Percentiles rank a stretch among this genome's conserved stretches.
phyloP scores from a whole-genome alignment of 53 echinoderm and acorn worm species.

The Henricia sp. region DNA sequence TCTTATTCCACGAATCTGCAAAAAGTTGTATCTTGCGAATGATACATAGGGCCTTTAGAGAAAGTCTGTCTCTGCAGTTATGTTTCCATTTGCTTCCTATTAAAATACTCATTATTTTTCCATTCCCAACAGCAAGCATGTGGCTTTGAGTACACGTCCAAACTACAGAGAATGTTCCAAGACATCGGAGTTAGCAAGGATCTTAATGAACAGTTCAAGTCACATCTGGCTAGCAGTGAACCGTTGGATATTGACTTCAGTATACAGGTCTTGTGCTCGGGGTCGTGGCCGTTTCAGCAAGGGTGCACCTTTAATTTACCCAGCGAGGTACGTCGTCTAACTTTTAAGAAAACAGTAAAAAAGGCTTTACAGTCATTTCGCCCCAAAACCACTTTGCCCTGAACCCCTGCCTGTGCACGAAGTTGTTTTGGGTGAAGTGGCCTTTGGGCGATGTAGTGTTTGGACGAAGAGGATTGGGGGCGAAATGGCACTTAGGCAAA shows the following conservation, averaged over 20 bases:
- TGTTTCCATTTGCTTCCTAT: neutral
- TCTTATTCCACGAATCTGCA: too few species aligned
- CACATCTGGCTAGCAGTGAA: slow-evolving; percentile 88
- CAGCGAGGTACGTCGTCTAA: slow-evolving; percentile 96
- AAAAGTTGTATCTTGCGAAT: too few species aligned
- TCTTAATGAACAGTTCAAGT: slow-evolving; percentile 95
- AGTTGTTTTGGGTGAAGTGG: too few species aligned
- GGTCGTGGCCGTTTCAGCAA: slow-evolving; percentile 98
- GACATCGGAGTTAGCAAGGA: slow-evolving; percentile 99
- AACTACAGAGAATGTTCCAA: slow-evolving; percentile 98
- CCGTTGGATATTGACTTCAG: slow-evolving; percentile 96
- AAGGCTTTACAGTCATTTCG: too few species aligned
- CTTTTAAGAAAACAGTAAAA: too few species aligned
- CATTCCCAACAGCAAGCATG: slow-evolving; percentile 91
- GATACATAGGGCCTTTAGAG: too few species aligned
- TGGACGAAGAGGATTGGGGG: too few species aligned
- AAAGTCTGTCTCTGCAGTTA: too few species aligned
- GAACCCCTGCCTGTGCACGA: too few species aligned
- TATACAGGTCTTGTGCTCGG: slow-evolving; percentile 97
- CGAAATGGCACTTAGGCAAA: too few species aligned
- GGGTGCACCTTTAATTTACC: slow-evolving; percentile 93
- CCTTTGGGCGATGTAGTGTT: too few species aligned
- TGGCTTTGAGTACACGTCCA: slow-evolving; percentile 99
- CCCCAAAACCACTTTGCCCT: too few species aligned
- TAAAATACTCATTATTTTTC: neutral